Evolutionary conservation across 2,797 vertebrate genomes (phyloP), one percentile per base, ranked within the genome.

Genomic region (Diglossa cyanea): DNA sequence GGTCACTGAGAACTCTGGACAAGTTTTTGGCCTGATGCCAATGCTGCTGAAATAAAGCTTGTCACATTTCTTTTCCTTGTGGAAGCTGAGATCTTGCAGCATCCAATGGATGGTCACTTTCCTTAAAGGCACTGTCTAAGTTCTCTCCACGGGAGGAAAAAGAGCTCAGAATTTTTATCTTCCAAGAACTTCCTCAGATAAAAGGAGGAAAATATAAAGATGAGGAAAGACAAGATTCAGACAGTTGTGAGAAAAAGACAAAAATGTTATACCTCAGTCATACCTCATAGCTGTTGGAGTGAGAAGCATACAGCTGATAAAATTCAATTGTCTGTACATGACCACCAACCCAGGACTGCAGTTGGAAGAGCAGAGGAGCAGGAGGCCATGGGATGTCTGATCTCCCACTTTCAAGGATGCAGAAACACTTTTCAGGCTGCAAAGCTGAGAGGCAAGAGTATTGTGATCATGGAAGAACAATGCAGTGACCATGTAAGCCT

Each of bases 261-360:
- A 76, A 84, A 81, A 37, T 31, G 13, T 54, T 53, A 9, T 11
- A 51, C 11, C 47, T 53, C 30, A 45, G 23, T 68, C 53, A 26
- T 17, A 25, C 1, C 1, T 66, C 54, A 30, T 11, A 63, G 13
- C 13, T 54, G 8, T 68, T 66, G 21, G 35, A 40, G 17, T 87
- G 54, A 45, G 31, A 70, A 0, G 0, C 1, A 0, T 42, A 25
- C 14, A 57, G 19, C 1, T 24, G 37, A 42, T 11, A 23, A 19
- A 30, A 76, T 40, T 13, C 4, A 62, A 75, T 44, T 16, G 4
- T 37, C 31, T 94, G 24, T 7, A 48, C 11, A 12, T 60, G 71
- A 66, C 23, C 44, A 81, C 25, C 8, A 62, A 75, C 9, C 24
- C 33, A 62, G 33, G 61, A 58, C 2, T 66, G 8, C 76, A 61